Percentiles rank a stretch among this genome's conserved stretches.
Conservation (phyloP, 2,888 invertebrate genomes). For the Seladonia tumulorum region DNA sequence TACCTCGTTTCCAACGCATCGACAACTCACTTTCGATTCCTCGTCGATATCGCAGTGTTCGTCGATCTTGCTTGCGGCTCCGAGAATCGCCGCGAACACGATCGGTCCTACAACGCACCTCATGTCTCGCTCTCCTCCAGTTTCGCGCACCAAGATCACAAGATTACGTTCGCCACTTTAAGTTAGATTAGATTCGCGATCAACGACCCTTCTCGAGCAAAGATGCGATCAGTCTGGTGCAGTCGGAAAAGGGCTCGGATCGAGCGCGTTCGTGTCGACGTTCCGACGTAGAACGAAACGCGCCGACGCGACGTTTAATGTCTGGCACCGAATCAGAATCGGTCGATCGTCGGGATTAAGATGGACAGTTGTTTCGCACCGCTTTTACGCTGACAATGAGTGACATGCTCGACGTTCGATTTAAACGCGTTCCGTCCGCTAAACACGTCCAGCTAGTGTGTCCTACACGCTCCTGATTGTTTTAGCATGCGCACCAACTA, state of each 20-base stretch:
- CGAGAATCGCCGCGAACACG: constrained; percentile 1
- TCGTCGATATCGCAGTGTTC: constrained; percentile 67
- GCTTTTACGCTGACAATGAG: constrained; percentile 73
- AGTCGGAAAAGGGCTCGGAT: neutral
- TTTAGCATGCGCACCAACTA: neutral
- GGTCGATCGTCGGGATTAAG: constrained; percentile 68
- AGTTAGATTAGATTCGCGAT: too few relatives aligned
- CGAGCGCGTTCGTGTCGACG: neutral
- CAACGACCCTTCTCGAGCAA: neutral
- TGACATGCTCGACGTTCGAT: constrained; percentile 65
- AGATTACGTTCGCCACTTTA: neutral
- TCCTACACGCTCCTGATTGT: neutral
- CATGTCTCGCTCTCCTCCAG: neutral
- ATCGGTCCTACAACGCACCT: neutral
- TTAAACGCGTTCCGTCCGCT: constrained; percentile 10
- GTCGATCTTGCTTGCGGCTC: constrained; percentile 55
- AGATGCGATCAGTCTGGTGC: neutral
- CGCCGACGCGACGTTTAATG: neutral
- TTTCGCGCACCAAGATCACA: neutral
- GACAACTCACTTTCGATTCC: constrained; percentile 63
- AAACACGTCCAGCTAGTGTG: neutral
- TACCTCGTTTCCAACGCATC: constrained; percentile 73
- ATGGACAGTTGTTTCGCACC: constrained; percentile 77
- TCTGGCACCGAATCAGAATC: constrained; percentile 20
- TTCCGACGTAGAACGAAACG: neutral